These are phyloP conservation scores for Lasius fuliginosus DNA, from an alignment of 2,888 invertebrate species.

Conservation along the genomic window DNA sequence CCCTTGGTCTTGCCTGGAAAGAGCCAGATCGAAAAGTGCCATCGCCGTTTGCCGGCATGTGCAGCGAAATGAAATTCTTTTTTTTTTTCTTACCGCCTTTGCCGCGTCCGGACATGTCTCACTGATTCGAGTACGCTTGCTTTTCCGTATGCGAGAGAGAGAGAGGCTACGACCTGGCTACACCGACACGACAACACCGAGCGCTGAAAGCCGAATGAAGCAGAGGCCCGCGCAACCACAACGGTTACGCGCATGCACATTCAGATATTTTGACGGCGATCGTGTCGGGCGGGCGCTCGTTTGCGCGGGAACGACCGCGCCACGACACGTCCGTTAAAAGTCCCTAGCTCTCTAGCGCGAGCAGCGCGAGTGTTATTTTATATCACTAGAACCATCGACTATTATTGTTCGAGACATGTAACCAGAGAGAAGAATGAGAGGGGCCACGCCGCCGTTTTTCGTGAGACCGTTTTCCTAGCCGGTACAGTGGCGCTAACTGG, in stretches of 20 bases:
- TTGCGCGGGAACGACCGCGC: slow-evolving; percentile 78
- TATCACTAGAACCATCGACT: background rate
- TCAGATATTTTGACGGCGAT: slow-evolving; percentile 80
- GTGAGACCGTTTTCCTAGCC: no score
- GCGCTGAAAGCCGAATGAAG: slow-evolving; percentile 70
- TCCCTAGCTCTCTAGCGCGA: slow-evolving; percentile 49
- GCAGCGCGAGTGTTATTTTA: background rate
- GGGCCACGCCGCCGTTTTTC: no score
- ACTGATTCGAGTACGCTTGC: background rate
- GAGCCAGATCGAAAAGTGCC: background rate
- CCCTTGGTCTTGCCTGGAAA: slow-evolving; percentile 79
- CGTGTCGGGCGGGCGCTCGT: slow-evolving; percentile 71
- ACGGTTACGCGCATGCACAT: slow-evolving; percentile 72
- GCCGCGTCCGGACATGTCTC: slow-evolving; percentile 80
- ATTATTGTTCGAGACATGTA: background rate
- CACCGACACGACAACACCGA: slow-evolving; percentile 21
- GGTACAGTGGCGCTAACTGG: no score
- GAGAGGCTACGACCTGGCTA: background rate
- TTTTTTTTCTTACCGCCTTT: slow-evolving; percentile 78
- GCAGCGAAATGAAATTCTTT: background rate
- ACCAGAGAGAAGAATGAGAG: no score
- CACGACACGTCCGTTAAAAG: slow-evolving; percentile 16
- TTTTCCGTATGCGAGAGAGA: background rate
- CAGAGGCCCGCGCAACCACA: slow-evolving; percentile 55
- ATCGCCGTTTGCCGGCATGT: background rate